A percentile compares a stretch with the other conserved stretches of the same genome.
Conservation (phyloP, 1,140 invertebrate species). For the Manduca sexta region DNA sequence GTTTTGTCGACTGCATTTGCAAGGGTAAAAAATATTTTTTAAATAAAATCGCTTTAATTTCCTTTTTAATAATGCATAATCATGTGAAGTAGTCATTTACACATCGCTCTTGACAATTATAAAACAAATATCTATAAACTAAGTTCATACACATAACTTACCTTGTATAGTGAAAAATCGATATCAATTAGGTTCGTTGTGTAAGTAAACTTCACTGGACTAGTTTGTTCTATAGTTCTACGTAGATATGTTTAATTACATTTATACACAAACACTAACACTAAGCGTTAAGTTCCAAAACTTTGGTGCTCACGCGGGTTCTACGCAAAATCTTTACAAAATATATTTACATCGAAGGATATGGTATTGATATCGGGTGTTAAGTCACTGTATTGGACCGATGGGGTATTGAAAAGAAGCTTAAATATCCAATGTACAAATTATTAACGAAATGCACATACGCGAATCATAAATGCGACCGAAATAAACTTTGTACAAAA, state of each 20-base stretch:
- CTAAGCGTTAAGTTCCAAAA: conserved; percentile 23
- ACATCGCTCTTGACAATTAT: too few relatives aligned
- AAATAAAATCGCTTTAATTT: too few relatives aligned
- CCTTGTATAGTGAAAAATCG: conserved; percentile 32
- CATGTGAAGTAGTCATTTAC: too few relatives aligned
- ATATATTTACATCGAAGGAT: conserved; percentile 35
- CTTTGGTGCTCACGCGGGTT: conserved; percentile 46
- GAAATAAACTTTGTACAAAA: conserved; percentile 35
- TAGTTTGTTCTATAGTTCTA: conserved; percentile 11
- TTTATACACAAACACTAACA: conserved; percentile 31
- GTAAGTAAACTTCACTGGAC: conserved; percentile 11
- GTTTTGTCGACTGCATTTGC: too few relatives aligned
- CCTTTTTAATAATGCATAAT: too few relatives aligned
- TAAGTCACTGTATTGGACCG: conserved; percentile 60
- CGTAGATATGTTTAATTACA: conserved; percentile 24
- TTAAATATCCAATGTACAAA: conserved; percentile 8
- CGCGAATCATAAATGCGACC: conserved; percentile 10
- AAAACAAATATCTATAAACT: too few relatives aligned
- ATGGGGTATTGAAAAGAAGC: conserved; percentile 25
- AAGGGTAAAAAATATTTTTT: too few relatives aligned
- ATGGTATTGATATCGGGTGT: conserved; percentile 45
- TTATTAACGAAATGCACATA: conserved; percentile 22
- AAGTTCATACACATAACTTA: conserved; percentile 19
- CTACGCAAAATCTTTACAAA: conserved; percentile 16
- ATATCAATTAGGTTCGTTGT: conserved; percentile 39